Base-by-base conservation (phyloP, 2,888 invertebrate species). In the Ditylenchus weischeri region DNA sequence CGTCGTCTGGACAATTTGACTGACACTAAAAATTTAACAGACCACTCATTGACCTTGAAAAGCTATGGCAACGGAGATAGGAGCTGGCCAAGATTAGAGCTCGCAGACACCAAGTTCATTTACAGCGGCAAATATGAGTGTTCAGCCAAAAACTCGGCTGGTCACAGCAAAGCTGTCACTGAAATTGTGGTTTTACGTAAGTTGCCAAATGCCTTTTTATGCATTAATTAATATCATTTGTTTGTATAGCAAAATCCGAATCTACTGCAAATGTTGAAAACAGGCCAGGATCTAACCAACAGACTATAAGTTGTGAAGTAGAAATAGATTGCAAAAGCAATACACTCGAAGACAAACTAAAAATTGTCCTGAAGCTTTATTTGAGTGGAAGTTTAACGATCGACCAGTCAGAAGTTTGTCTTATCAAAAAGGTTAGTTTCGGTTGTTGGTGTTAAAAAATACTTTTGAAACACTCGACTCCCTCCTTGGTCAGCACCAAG, bases 331-430 rank as follows among this genome's bases (percentile, higher is more conserved):
- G 78, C 64, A 65, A 70, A 18, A 43, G 19, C 11, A 35, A 36
- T 7, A 47, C 59, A 29, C 47, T 50, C 11, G 29, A 64, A 43
- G 65, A 66, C 5, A 73, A 75, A 29, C 29, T 4, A 29, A 29
- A 2, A 29, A 29, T 29, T 80, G 80, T 60, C 79, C 79, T 1
- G 80, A 79, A 66, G 73, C 76, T 0, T 62, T 77, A 15, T 76
- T 79, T 59, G 72, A 76, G 38, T 80, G 78, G 77, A 71, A 72
- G 21, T 74, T 79, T 51, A 78, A 80, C 58, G 77, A 79, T 43
- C 70, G 71, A 43, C 75, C 76, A 4, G 48, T 69, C 0, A 35
- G 57, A 50, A 72, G 73, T n/a, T 13, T 73, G 18, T 36, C 7
- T 0, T 36, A 54, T 6, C 23, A 21, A n/a, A n/a, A 54, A 15